Evolutionary conservation across 2,797 vertebrate genomes (phyloP).

Genomic region (Synaphobranchus kaupii): DNA sequence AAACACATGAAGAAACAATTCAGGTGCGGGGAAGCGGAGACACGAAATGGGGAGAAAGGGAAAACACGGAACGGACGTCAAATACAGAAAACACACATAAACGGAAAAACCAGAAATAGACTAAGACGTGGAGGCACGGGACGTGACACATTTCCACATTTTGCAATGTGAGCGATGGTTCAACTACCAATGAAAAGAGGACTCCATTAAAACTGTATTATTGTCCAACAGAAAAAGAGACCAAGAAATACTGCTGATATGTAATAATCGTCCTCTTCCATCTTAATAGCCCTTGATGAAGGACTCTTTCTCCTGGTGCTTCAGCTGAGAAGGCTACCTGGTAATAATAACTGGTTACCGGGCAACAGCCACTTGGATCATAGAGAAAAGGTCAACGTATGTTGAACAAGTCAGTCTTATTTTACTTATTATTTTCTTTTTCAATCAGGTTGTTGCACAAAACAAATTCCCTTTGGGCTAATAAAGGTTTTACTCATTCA

Average conservation of each 20-base stretch:
- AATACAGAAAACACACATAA: no score
- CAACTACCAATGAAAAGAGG: neutral
- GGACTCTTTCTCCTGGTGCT: constrained; percentile 48
- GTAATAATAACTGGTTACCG: constrained; percentile 32
- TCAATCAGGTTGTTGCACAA: neutral
- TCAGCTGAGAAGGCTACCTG: constrained; percentile 51
- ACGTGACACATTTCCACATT: no score
- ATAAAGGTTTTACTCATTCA: constrained; percentile 37
- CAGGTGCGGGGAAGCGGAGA: no score
- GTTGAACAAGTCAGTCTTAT: constrained; percentile 4
- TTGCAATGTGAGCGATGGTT: no score
- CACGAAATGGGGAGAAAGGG: no score
- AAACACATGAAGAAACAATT: no score
- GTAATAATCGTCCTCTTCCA: constrained; percentile 42
- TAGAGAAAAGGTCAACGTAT: constrained; percentile 21
- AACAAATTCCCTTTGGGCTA: neutral
- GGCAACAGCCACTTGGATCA: constrained; percentile 10
- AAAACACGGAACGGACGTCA: no score
- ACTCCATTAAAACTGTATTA: neutral
- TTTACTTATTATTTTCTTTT: neutral
- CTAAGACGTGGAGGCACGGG: no score
- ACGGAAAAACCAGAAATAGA: no score
- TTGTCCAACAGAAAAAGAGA: constrained; percentile 20
- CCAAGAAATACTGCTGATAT: constrained; percentile 21
- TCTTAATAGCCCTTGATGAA: constrained; percentile 18